Conservation (phyloP, 2,113 vertebrate species). For the Phrynosoma blainvillii region DNA sequence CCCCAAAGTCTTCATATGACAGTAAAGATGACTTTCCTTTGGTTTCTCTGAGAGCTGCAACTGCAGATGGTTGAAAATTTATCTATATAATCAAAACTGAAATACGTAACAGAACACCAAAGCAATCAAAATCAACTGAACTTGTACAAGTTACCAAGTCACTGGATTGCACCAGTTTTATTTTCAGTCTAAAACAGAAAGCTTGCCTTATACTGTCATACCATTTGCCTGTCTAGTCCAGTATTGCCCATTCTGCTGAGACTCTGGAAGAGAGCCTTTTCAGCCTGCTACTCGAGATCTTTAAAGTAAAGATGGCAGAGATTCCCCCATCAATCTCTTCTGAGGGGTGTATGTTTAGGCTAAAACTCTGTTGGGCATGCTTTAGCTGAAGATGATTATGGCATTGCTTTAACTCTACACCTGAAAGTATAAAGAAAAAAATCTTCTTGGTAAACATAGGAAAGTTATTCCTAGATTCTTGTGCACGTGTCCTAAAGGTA, state of each 20-base stretch:
- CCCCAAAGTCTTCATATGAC: background rate
- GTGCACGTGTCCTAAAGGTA: rapidly evolving
- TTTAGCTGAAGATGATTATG: background rate
- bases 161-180: background rate
- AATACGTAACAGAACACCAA: background rate
- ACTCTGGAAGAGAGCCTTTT: too few relatives aligned
- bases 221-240: too few relatives aligned
- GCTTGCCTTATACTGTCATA: background rate
- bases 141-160: background rate
- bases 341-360: background rate
- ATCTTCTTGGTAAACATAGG: background rate
- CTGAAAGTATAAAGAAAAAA: background rate
- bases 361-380: background rate
- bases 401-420: rapidly evolving
- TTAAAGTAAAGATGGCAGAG: background rate
- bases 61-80: background rate
- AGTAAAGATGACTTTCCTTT: background rate
- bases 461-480: rapidly evolving
- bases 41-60: background rate
- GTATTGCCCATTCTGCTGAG: too few relatives aligned
- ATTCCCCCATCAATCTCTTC: background rate
- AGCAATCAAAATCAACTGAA: background rate
- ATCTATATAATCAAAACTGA: background rate
- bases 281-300: background rate
- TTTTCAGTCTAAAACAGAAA: background rate